Evolutionary conservation across 2,888 invertebrate species (phyloP), one percentile per base, ranked within the genome.

Genomic region (Loripinus fragilis): DNA sequence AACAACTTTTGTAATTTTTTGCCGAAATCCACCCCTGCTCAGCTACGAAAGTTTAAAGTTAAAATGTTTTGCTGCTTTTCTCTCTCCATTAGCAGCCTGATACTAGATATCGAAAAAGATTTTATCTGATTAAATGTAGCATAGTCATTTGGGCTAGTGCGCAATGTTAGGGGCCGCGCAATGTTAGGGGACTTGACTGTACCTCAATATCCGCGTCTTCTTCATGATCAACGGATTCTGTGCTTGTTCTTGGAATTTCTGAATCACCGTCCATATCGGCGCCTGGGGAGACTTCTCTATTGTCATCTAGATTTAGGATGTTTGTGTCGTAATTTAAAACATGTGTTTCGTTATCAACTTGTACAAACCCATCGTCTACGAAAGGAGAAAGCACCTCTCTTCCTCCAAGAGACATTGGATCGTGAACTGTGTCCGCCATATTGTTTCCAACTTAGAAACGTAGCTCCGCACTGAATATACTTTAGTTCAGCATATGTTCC

Each of bases 261-360:
- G 68, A 67, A 30, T 86, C 80, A 1, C 35, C 74, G 10, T 78
- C 79, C n/a, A 74, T 64, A 50, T 85, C 85, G 25, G 76, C 83
- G 15, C 79, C 78, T n/a, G 85, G 85, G 10, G 85, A 73, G 17
- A 60, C 73, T 60, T 83, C 83, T 48, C 84, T 71, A 45, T 82
- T 84, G 23, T 89, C 86, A 70, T 91, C 90, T 60, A 91, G 84
- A 50, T 86, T 89, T 30, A 91, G 78, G 74, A 91, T 88, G 76
- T 91, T 89, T 55, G 90, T 87, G 55, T 89, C 88, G 48, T 85
- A 81, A 48, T 88, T 88, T 0, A 88, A 72, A 33, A 86, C 70
- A 55, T 87, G 87, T 35, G 82, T 85, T 72, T 88, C 88, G 3
- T 86, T 86, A 71, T 86, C 86, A 33, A 85, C 76, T 38, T 85